phyloP scores from a whole-genome alignment of 2,888 invertebrate genomes.

The Corythucha ciliata region DNA sequence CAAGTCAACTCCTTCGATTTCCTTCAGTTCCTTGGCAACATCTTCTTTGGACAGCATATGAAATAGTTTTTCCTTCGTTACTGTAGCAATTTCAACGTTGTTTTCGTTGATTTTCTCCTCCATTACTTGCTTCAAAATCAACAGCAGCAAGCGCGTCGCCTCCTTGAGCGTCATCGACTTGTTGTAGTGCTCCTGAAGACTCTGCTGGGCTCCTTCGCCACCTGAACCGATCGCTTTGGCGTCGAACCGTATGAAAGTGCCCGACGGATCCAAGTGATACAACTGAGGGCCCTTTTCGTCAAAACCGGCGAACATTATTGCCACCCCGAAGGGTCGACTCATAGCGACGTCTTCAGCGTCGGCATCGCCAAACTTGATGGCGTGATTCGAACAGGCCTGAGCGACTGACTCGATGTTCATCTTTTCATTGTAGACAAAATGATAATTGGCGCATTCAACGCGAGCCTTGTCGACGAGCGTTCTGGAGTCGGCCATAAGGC shows the following conservation, averaged over 20 bases:
- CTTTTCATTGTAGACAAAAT: slow-evolving; percentile 94
- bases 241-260: slow-evolving; percentile 94
- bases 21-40: slow-evolving; percentile 43
- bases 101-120: slow-evolving; percentile 95
- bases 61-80: slow-evolving; percentile 69
- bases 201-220: slow-evolving; percentile 97
- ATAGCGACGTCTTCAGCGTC: slow-evolving; percentile 80
- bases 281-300: slow-evolving; percentile 91
- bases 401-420: slow-evolving; percentile 97
- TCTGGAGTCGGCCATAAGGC: slow-evolving; percentile 94
- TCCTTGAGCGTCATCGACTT: slow-evolving; percentile 69
- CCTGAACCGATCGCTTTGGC: slow-evolving; percentile 99
- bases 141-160: slow-evolving; percentile 81
- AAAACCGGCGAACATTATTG: slow-evolving; percentile 88
- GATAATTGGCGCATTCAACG: slow-evolving; percentile 94
- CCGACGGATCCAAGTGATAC: slow-evolving; percentile 98
- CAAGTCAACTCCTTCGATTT: slow-evolving; percentile 23
- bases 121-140: slow-evolving; percentile 98
- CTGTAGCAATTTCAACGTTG: slow-evolving; percentile 94
- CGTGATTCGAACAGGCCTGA: slow-evolving; percentile 95
- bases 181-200: slow-evolving; percentile 52
- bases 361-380: slow-evolving; percentile 98
- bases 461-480: slow-evolving; percentile 89
- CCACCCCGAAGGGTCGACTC: slow-evolving; percentile 90
- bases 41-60: slow-evolving; percentile 86